Evolutionary conservation across 2,888 invertebrate species (phyloP), one percentile per base, ranked within the genome.

Genomic region (Allygus modestus): DNA sequence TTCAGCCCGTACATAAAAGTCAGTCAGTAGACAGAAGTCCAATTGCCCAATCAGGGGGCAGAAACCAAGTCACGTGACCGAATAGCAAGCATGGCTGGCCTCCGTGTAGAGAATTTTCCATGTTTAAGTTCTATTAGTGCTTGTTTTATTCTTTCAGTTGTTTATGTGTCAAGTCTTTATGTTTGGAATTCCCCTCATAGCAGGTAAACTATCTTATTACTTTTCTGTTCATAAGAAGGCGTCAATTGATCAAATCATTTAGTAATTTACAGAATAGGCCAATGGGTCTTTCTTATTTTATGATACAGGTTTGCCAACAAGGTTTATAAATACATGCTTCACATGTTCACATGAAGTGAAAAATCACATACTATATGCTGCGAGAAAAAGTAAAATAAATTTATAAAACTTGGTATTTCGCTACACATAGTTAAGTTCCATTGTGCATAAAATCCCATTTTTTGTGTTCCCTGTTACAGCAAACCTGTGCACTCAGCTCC

Each of bases 141-240:
- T 87, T 97, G 97, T 91, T 92, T 97, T 87, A 91, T 94, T 86
- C 92, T 97, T 88, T 95, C 97, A 15, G 90, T 95, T 87, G 92
- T 94, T 51, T 98, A 96, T 92, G 96, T 98, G 87, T 95, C 94
- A 84, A 97, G 97, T 91, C 93, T 98, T 85, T 97, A 98, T 90
- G 93, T 98, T 82, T 97, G 97, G 97, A 94, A 93, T 88, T 93
- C 94, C 84, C 94, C 94, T 88, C 92, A 94, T 88, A 93, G 93
- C 92, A 96, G 96, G 96, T 95, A 93, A 89, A 84, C 43, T 33
- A 31, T 37, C 33, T 37, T 61, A 41, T 20, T 37, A 41, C 37
- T 37, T n/a, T n/a, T 37, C 37, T 37, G 37, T 37, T 7, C 4
- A 37, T 37, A 37, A 7, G 5, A 37, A 37, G 37, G 37, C 37